Percentiles rank a stretch among this genome's conserved stretches.
Evolutionary conservation across 2,888 invertebrate genomes (phyloP).

Genomic region (Polyploca ridens): DNA sequence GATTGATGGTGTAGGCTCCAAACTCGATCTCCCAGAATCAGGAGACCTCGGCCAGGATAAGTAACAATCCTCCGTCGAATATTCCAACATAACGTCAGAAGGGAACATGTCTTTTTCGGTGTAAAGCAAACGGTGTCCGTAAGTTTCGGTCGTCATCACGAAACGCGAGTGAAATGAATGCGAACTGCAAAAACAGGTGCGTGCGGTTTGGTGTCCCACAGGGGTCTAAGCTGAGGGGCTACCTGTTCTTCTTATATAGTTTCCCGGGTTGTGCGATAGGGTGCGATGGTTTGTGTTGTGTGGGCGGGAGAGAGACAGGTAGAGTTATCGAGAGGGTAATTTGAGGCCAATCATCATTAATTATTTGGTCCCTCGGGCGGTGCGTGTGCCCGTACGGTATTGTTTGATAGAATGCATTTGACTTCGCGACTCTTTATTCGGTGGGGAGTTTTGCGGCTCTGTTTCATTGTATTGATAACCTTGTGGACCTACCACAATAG

Average conservation of each 20-base stretch:
- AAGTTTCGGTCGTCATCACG: slow-evolving; percentile 79
- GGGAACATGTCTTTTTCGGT: slow-evolving; percentile 76
- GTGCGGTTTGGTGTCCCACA: slow-evolving; percentile 63
- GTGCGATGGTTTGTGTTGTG: slow-evolving; percentile 38
- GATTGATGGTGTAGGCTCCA: slow-evolving; percentile 81
- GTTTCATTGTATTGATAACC: slow-evolving; percentile 40
- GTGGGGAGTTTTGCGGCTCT: slow-evolving; percentile 30
- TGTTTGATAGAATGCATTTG: slow-evolving; percentile 30
- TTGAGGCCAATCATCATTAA: slow-evolving; percentile 84
- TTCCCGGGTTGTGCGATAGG: slow-evolving; percentile 68
- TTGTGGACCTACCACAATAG: slow-evolving; percentile 25
- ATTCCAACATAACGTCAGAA: slow-evolving; percentile 76
- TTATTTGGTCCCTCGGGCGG: slow-evolving; percentile 74
- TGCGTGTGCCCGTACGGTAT: slow-evolving; percentile 55
- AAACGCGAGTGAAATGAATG: slow-evolving; percentile 43
- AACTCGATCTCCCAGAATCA: slow-evolving; percentile 78
- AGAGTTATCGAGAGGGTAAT: slow-evolving; percentile 74
- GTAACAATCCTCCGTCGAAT: slow-evolving; percentile 74
- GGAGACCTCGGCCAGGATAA: slow-evolving; percentile 78
- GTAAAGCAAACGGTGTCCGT: slow-evolving; percentile 78
- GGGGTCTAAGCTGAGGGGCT: slow-evolving; percentile 67
- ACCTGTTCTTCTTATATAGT: slow-evolving; percentile 80
- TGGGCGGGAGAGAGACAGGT: slow-evolving; percentile 56
- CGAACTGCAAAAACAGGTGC: slow-evolving; percentile 49
- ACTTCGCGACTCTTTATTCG: slow-evolving; percentile 43